Evolutionary conservation across 2,888 invertebrate species (phyloP), one percentile per base, ranked within the genome.

Genomic region (Strigamia transsilvanica): DNA sequence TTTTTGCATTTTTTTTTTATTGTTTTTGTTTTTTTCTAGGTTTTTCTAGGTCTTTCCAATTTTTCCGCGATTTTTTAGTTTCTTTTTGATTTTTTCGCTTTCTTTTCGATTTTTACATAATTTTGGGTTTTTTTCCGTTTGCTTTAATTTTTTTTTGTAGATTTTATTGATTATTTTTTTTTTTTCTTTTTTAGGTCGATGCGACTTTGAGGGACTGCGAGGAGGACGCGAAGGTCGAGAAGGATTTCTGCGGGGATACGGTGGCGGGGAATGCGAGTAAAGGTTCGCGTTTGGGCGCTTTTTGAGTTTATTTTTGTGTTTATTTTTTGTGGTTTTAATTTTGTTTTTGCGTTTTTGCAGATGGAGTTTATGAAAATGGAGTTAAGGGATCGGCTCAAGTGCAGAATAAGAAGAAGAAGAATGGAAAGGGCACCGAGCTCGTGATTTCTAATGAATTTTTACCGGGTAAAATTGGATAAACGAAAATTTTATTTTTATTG

Each of bases 351-450:
- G 18, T 18, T 27, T 13, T 27, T 73, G 5, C 32, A 73, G 73
- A 73, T 32, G 21, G 56, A 2, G 5, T 56, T 21, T 56, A 56
- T 21, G 73, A 73, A 12, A 32, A 73, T n/a, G 73, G 73, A 27
- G 10, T 12, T 13, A 73, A 73, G n/a, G 27, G 12, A 1, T 32
- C 32, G n/a, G 12, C 73, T 12, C 32, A 15, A 32, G 13, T 27
- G n/a, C 32, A 32, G n/a, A 73, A 73, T n/a, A 73, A 73, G n/a
- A 73, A 73, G 73, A 73, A 73, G 73, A 73, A 73, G 23, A 73
- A 27, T 12, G 73, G 73, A 32, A 73, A n/a, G 13, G 27, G 27
- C 27, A 73, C 73, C 15, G 73, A 73, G 12, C 27, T 73, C 13
- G 32, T 73, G 73, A 73, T 73, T 73, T 73, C 10, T 73, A 73